Percentiles rank a stretch among this genome's conserved stretches.
Evolutionary conservation across 1,140 invertebrate genomes (phyloP).

Genomic region (Limonius californicus): DNA sequence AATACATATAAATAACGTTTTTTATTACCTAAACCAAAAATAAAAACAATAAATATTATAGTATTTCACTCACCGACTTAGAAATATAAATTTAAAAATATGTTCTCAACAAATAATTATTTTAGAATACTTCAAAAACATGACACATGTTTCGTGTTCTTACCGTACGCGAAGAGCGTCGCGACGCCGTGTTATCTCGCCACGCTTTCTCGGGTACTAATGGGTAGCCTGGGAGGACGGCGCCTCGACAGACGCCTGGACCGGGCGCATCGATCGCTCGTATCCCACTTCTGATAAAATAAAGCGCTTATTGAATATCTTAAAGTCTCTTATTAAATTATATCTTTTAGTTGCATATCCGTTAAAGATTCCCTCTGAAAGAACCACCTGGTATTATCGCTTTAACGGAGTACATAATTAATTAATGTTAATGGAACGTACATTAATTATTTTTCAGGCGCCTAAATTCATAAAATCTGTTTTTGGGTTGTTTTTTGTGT

Average conservation of each 20-base stretch:
- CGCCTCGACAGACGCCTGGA: conserved; percentile 35
- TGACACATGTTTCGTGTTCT: background rate
- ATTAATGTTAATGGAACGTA: no score
- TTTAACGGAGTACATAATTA: no score
- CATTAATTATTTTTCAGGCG: no score
- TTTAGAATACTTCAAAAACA: conserved; percentile 1
- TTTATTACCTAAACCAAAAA: no score
- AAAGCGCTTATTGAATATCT: background rate
- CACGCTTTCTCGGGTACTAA: conserved; percentile 25
- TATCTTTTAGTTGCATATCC: no score
- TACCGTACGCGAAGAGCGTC: background rate
- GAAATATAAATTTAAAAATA: background rate
- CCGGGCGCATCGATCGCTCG: conserved; percentile 33
- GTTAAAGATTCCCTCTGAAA: no score
- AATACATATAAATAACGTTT: no score
- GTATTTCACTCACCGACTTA: conserved; percentile 1
- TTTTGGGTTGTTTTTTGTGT: no score
- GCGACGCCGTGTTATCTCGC: conserved; percentile 2
- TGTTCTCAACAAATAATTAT: background rate
- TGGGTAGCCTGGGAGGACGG: conserved; percentile 30
- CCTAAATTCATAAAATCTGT: no score
- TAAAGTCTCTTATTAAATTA: no score
- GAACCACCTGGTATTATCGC: no score
- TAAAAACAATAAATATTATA: background rate
- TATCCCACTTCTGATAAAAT: conserved; percentile 20